Conservation (phyloP, 2,797 vertebrate genomes). For the Diglossa cyanea region DNA sequence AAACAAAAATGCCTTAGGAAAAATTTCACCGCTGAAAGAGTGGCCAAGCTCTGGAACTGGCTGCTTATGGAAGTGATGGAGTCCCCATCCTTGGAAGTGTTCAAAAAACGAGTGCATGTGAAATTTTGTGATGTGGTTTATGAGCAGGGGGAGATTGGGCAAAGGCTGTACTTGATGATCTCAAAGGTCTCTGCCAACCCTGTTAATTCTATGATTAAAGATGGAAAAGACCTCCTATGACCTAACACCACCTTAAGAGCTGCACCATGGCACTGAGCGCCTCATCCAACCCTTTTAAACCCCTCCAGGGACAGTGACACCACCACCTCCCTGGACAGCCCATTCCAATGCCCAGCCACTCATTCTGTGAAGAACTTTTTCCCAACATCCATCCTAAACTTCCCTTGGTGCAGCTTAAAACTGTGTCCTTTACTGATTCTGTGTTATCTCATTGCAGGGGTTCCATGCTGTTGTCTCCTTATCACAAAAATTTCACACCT, state of each 20-base stretch:
- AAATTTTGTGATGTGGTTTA: neutral
- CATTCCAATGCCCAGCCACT: neutral
- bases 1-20: neutral
- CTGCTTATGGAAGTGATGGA: neutral
- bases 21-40: neutral
- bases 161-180: neutral
- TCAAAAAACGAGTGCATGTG: neutral
- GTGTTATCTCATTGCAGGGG: too few species aligned
- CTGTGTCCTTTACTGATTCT: rapidly evolving
- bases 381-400: neutral
- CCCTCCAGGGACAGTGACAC: rapidly evolving
- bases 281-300: neutral
- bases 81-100: neutral
- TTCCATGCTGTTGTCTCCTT: too few species aligned
- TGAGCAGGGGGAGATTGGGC: neutral
- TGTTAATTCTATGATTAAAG: neutral
- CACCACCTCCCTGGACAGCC: neutral
- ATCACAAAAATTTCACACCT: too few species aligned
- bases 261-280: rapidly evolving
- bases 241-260: neutral
- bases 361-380: neutral
- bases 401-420: too few species aligned
- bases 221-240: neutral
- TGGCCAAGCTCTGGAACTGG: neutral
- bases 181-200: neutral